Conservation (phyloP, 1,140 invertebrate genomes). For the Pantala flavescens region DNA sequence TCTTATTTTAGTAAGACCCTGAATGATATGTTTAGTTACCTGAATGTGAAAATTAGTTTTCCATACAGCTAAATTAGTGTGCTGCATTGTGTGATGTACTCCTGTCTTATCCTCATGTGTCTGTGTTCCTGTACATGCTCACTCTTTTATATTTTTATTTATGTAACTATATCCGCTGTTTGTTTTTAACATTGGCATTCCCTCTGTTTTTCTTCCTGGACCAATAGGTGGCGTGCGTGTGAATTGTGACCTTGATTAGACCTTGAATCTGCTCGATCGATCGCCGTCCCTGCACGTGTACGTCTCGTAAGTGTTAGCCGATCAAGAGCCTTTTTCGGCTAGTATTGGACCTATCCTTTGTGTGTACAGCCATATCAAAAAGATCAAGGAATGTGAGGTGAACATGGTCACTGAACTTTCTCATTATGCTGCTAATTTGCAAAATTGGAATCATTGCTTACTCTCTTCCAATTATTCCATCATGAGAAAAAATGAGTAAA, state of each 20-base stretch:
- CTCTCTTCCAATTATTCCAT: neutral
- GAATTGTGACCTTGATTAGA: constrained; percentile 9
- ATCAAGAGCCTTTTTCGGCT: constrained; percentile 1
- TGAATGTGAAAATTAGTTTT: too few relatives aligned
- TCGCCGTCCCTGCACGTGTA: constrained; percentile 5
- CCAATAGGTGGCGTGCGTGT: neutral
- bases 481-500: neutral
- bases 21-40: too few relatives aligned
- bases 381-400: neutral
- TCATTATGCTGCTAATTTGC: neutral
- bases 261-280: constrained; percentile 7
- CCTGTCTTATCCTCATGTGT: neutral
- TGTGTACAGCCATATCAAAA: constrained; percentile 5
- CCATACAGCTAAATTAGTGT: too few relatives aligned
- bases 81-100: too few relatives aligned
- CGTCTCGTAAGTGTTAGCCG: constrained; percentile 3
- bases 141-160: neutral
- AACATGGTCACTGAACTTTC: neutral
- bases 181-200: constrained; percentile 6
- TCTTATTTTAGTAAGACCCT: too few relatives aligned
- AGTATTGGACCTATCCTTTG: neutral
- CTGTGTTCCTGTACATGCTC: neutral
- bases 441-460: neutral
- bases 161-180: neutral
- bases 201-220: constrained; percentile 8